These are phyloP conservation scores for Monopis laevigella DNA, from an alignment of 2,888 invertebrate genomes.

Conservation along the genomic window DNA sequence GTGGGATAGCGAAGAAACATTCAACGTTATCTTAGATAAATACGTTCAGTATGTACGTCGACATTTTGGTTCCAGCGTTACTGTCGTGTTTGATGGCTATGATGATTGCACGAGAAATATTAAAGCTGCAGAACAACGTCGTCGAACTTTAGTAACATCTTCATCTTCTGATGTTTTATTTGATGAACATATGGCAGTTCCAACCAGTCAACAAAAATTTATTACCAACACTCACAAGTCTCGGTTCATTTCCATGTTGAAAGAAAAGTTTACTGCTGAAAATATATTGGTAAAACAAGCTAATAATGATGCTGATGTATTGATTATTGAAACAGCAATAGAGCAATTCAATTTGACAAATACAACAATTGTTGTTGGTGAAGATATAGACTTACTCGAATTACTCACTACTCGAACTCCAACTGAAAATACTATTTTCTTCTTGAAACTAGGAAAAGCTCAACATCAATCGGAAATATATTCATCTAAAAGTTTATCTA, in stretches of 20 bases:
- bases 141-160: too few species aligned
- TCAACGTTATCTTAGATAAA: too few species aligned
- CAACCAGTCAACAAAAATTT: constrained; percentile 23
- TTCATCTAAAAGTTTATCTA: constrained; percentile 22
- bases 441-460: constrained; percentile 23
- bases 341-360: too few species aligned
- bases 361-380: too few species aligned
- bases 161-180: constrained; percentile 25
- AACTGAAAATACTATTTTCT: constrained; percentile 22
- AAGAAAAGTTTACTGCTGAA: constrained; percentile 23
- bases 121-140: constrained; percentile 11
- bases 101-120: neutral
- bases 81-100: too few species aligned
- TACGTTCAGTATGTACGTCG: neutral
- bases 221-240: constrained; percentile 27
- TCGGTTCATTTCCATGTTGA: constrained; percentile 27
- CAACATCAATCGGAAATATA: constrained; percentile 20
- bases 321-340: constrained; percentile 25
- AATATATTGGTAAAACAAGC: constrained; percentile 28
- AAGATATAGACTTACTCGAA: constrained; percentile 15
- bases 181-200: constrained; percentile 26
- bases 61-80: constrained; percentile 11
- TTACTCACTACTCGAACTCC: constrained; percentile 22
- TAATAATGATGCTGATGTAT: constrained; percentile 22
- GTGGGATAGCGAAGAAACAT: neutral